Evolutionary conservation across 1,140 invertebrate species (phyloP).

Genomic region (Cryptotermes secundus): DNA sequence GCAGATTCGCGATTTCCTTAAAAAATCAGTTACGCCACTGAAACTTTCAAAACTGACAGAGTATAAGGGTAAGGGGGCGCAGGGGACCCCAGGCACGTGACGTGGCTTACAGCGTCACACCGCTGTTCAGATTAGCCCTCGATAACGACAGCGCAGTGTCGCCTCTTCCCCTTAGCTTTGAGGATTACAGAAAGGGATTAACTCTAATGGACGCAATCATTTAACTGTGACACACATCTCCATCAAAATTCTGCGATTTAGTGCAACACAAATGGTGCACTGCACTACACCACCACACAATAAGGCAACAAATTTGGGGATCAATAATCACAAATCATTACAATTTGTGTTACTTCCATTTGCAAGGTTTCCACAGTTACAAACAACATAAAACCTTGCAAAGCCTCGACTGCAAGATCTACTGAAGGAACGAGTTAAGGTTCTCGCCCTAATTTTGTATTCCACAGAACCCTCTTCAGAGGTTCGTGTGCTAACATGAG

Average conservation of each 20-base stretch:
- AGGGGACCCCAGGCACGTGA: background rate
- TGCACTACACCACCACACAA: background rate
- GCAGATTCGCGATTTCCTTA: background rate
- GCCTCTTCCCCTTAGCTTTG: background rate
- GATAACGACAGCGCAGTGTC: background rate
- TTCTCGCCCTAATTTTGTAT: too few relatives aligned
- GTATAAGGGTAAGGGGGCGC: background rate
- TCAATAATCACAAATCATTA: too few relatives aligned
- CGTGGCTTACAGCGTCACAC: background rate
- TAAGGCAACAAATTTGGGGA: too few relatives aligned
- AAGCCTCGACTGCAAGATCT: too few relatives aligned
- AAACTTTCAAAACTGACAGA: background rate
- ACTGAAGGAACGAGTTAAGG: too few relatives aligned
- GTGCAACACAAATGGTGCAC: background rate
- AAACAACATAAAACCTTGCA: too few relatives aligned
- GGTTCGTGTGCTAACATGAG: too few relatives aligned
- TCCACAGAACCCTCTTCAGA: too few relatives aligned
- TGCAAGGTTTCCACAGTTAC: too few relatives aligned
- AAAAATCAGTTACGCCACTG: constrained; percentile 2
- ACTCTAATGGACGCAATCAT: constrained; percentile 7
- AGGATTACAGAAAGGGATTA: background rate
- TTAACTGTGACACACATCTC: background rate
- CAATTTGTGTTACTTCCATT: too few relatives aligned
- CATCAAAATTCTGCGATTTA: background rate
- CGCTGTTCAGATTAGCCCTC: background rate